Conservation (phyloP, 2,113 vertebrate genomes). For the Rana temporaria region DNA sequence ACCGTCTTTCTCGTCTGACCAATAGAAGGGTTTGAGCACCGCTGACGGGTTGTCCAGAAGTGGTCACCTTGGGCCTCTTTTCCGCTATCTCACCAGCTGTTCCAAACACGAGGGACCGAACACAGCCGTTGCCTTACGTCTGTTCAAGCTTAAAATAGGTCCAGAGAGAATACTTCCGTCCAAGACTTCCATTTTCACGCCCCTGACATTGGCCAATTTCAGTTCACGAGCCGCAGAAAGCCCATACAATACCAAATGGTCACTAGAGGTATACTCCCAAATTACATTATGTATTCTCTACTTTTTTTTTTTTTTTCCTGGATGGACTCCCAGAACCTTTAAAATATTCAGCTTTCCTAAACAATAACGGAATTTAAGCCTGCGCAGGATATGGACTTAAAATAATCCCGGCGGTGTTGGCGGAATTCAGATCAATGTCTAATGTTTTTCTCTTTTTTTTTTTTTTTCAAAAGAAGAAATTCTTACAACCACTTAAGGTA, state of each 20-base stretch:
- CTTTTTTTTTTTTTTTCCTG: constrained; percentile 3
- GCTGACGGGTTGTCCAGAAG: neutral
- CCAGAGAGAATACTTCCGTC: neutral
- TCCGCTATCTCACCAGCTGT: constrained; percentile 34
- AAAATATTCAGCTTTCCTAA: constrained; percentile 1
- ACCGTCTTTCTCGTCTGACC: neutral
- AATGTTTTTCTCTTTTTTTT: too few relatives aligned
- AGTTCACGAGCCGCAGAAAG: neutral
- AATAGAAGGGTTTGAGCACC: neutral
- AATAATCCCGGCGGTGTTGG: neutral
- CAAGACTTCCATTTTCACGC: rapidly evolving
- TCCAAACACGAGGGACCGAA: constrained; percentile 12
- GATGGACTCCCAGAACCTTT: neutral
- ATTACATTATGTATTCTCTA: neutral
- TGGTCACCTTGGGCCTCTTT: neutral
- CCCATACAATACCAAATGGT: neutral
- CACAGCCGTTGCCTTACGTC: constrained; percentile 13
- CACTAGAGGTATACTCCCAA: constrained; percentile 13
- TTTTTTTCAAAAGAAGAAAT: too few relatives aligned
- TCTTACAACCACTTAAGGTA: neutral
- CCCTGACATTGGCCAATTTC: neutral
- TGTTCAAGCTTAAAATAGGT: neutral
- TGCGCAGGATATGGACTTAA: neutral
- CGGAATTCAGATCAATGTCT: neutral
- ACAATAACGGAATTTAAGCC: neutral